These are phyloP conservation scores for Coranthus polyacanthus DNA, from an alignment of 2,797 vertebrate species.

Conservation along the genomic window DNA sequence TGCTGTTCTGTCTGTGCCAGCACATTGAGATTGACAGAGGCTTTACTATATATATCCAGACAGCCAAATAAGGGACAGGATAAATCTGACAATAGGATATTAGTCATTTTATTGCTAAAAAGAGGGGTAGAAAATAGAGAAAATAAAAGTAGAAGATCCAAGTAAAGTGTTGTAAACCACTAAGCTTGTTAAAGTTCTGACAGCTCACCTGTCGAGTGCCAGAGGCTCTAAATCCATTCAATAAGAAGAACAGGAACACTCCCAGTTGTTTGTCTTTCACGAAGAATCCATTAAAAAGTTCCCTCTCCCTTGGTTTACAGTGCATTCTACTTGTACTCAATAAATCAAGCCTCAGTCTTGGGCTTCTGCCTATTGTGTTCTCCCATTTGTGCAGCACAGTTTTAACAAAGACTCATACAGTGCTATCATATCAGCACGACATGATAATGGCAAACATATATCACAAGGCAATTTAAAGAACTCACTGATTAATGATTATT, in stretches of 20 bases:
- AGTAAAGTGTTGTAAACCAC: constrained; percentile 73
- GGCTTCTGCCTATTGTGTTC: constrained; percentile 54
- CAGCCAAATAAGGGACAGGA: constrained; percentile 49
- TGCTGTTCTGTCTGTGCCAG: constrained; percentile 44
- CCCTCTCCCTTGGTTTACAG: constrained; percentile 78
- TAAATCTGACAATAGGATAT: constrained; percentile 65
- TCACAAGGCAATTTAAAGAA: constrained; percentile 36
- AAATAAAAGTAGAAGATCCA: constrained; percentile 58
- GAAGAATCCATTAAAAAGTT: constrained; percentile 83
- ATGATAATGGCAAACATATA: constrained; percentile 35
- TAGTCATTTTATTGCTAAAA: constrained; percentile 68
- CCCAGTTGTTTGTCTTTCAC: constrained; percentile 81
- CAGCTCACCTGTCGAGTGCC: constrained; percentile 74
- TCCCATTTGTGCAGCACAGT: constrained; percentile 54
- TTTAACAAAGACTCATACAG: constrained; percentile 43
- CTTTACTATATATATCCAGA: constrained; percentile 47
- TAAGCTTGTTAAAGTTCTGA: constrained; percentile 78
- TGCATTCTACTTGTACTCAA: constrained; percentile 71
- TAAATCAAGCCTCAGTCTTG: constrained; percentile 75
- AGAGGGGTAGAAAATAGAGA: constrained; percentile 33
- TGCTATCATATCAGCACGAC: constrained; percentile 36
- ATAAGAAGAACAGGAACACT: constrained; percentile 76
- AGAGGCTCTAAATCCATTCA: constrained; percentile 70
- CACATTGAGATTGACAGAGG: constrained; percentile 64
- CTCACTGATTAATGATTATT: constrained; percentile 16